Evolutionary conservation across 2,797 vertebrate genomes (phyloP), one percentile per base, ranked within the genome.

Genomic region (Coregonus suidteri): DNA sequence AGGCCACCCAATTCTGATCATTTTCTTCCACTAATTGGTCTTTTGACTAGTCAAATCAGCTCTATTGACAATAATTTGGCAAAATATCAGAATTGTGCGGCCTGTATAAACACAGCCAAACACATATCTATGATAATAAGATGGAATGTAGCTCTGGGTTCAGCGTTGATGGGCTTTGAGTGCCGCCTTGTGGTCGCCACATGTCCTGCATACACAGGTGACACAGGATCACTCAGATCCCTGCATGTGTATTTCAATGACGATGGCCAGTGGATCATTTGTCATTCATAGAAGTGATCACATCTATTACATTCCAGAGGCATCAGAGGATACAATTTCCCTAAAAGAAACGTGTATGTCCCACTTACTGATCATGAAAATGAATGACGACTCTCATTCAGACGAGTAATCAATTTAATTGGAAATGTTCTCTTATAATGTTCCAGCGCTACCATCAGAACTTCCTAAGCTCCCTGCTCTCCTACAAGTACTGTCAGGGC

Each of bases 181-280:
- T 81, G 15, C 86, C 85, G 74, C 79, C 89, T 88, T 79, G 84
- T 88, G 87, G 85, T 75, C 2, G 0, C 14, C 51, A 65, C 1
- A 0, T 75, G 51, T 0, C 0, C 0, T 51, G 64, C n/a, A 62
- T 13, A 31, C 11, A 67, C 65, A 65, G 30, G 25, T 65, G 54
- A 65, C 64, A 65, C 64, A 35, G 65, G 7, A 25, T 62, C 59
- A 62, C 59, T 18, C 16, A 56, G 15, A 53, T n/a, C 54, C 59
- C 6, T 9, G 9, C 20, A 62, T 47, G 1, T 0, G 37, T 47
- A 1, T 47, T 47, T 47, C 9, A 47, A 47, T 47, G 7, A 47
- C 9, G 0, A 11, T 47, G 41, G 41, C 6, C 37, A 47, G 41
- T 25, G n/a, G 5, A 62, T 62, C 0, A 25, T 59, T 59, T 5